A percentile compares a stretch with the other conserved stretches of the same genome.
These are phyloP conservation scores for Octopus sinensis DNA, from an alignment of 1,140 invertebrate genomes.

Conservation along the genomic window DNA sequence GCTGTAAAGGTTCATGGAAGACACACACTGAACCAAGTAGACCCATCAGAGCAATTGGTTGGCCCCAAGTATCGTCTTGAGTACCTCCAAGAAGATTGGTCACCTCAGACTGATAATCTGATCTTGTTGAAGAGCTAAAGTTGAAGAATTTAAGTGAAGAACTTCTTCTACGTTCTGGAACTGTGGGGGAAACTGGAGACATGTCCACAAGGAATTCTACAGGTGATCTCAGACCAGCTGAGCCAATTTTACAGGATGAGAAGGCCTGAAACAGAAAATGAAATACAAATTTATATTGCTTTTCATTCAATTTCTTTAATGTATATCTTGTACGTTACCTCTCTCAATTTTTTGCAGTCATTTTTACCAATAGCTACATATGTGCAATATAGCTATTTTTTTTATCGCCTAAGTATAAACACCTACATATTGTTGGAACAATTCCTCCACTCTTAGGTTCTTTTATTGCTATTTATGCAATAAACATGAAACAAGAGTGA, in stretches of 20 bases:
- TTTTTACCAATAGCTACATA: too few relatives aligned
- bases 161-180: constrained; percentile 27
- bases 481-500: too few relatives aligned
- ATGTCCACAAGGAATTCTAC: constrained; percentile 22
- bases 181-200: constrained; percentile 20
- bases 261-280: constrained; percentile 56
- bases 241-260: constrained; percentile 60
- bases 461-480: too few relatives aligned
- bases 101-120: constrained; percentile 56
- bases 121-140: constrained; percentile 28
- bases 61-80: constrained; percentile 62
- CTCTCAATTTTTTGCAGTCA: too few relatives aligned
- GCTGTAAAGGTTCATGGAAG: constrained; percentile 58
- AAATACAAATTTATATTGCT: not conserved
- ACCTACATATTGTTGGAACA: too few relatives aligned
- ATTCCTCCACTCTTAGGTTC: too few relatives aligned
- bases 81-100: constrained; percentile 60
- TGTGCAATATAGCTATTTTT: too few relatives aligned
- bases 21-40: constrained; percentile 62
- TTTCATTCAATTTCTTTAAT: not conserved
- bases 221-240: constrained; percentile 29
- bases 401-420: too few relatives aligned
- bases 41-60: constrained; percentile 58
- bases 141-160: constrained; percentile 33
- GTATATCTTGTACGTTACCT: too few relatives aligned